Evolutionary conservation across 2,113 vertebrate species (phyloP).

Genomic region (Dipodomys merriami): DNA sequence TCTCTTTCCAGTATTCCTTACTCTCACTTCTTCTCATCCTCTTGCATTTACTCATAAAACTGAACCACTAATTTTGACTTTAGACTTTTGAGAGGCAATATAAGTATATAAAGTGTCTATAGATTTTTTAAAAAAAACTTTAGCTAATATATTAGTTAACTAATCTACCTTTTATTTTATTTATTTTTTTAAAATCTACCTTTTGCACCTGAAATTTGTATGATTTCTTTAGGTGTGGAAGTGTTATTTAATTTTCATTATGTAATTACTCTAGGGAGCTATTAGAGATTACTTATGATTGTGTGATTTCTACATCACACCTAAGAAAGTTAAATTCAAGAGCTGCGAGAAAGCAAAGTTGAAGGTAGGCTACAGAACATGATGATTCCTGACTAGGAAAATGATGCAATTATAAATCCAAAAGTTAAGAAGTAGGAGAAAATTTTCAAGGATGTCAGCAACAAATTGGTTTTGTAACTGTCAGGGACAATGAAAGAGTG

Average conservation of each 20-base stretch:
- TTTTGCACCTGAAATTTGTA: slow-evolving; percentile 22
- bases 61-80: slow-evolving; percentile 11
- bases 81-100: neutral
- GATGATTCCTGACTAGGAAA: slow-evolving; percentile 49
- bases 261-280: neutral
- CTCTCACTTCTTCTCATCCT: neutral
- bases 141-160: neutral
- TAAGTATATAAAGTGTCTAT: too few relatives aligned
- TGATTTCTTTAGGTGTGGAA: neutral
- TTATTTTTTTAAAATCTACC: neutral
- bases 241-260: slow-evolving; percentile 26
- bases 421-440: slow-evolving; percentile 74
- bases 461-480: slow-evolving; percentile 82
- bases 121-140: neutral
- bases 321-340: neutral
- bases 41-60: neutral
- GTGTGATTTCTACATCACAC: slow-evolving; percentile 6
- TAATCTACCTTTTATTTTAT: neutral
- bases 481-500: slow-evolving; percentile 73
- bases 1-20: too few relatives aligned
- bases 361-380: neutral
- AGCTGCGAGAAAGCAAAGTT: slow-evolving; percentile 19
- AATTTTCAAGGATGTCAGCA: slow-evolving; percentile 71
- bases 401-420: slow-evolving; percentile 69
- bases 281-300: neutral